Evolutionary conservation across 64 coral and sea anemone genomes (phyloP).

Genomic region (Montipora capricornis): DNA sequence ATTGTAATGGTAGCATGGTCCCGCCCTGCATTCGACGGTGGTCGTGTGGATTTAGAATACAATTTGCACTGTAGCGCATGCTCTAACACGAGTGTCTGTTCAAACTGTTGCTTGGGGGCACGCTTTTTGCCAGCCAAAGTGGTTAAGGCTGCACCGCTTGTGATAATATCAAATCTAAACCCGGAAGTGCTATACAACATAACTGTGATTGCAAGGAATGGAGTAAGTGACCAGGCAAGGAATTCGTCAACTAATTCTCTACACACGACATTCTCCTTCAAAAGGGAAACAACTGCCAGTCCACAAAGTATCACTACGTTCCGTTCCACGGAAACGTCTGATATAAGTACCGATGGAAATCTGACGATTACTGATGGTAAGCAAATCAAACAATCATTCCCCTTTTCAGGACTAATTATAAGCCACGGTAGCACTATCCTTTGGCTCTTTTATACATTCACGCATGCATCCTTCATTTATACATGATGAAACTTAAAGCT

Average conservation of each 20-base stretch:
- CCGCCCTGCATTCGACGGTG: slow-evolving; percentile 55
- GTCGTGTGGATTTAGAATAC: slow-evolving; percentile 67
- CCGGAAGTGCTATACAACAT: slow-evolving; percentile 45
- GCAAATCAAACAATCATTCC: neutral
- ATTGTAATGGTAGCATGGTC: slow-evolving; percentile 75
- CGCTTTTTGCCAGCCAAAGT: slow-evolving; percentile 42
- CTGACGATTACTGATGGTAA: neutral
- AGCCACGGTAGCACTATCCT: neutral
- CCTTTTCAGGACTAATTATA: neutral
- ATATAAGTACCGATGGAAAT: neutral
- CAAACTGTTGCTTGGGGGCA: slow-evolving; percentile 4
- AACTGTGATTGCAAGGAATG: slow-evolving; percentile 73
- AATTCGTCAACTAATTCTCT: neutral
- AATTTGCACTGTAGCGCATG: slow-evolving; percentile 58
- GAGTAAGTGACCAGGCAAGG: slow-evolving; percentile 60
- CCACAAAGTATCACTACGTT: neutral
- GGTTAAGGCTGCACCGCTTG: neutral
- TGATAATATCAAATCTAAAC: slow-evolving; percentile 31
- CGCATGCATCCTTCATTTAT: neutral
- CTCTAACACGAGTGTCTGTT: slow-evolving; percentile 7
- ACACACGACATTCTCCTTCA: slow-evolving; percentile 4
- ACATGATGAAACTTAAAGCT: no score
- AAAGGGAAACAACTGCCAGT: neutral
- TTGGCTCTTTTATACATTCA: neutral
- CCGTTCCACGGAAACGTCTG: neutral